These are phyloP conservation scores for Phyllostomus hastatus DNA, from an alignment of 2,113 vertebrate genomes.

Conservation along the genomic window DNA sequence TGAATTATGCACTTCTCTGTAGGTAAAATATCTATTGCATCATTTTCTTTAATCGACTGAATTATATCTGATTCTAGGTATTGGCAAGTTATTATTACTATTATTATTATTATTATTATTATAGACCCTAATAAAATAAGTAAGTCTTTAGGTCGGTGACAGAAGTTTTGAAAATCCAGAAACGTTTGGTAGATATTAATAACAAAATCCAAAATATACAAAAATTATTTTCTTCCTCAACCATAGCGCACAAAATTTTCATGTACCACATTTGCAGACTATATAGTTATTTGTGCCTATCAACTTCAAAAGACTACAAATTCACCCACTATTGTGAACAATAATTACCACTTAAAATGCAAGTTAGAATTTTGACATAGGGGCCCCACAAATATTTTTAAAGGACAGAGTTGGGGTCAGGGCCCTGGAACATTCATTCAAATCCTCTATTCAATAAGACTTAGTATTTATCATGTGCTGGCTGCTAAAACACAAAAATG, in stretches of 20 bases:
- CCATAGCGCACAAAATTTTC: not conserved
- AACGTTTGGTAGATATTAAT: not conserved
- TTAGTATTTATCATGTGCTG: not conserved
- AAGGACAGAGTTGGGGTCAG: not conserved
- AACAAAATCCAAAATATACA: not conserved
- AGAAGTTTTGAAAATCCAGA: not conserved
- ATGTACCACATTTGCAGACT: not conserved
- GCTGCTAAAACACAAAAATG: not conserved
- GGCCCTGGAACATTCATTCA: not conserved
- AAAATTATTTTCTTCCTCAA: slow-evolving; percentile 17
- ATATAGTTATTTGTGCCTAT: not conserved
- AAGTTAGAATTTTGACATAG: not conserved
- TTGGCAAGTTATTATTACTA: not conserved
- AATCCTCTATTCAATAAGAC: not conserved
- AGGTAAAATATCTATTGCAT: not conserved
- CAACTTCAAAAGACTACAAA: not conserved
- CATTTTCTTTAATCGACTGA: slow-evolving; percentile 2
- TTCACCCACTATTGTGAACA: not conserved
- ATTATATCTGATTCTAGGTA: not conserved
- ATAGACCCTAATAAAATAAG: not conserved
- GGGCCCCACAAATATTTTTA: not conserved
- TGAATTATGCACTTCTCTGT: not conserved
- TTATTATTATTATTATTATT: not conserved
- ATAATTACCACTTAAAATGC: not conserved
- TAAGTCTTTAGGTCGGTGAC: not conserved